Evolutionary conservation across 1,140 invertebrate genomes (phyloP).

Genomic region (Anoplolepis gracilipes): DNA sequence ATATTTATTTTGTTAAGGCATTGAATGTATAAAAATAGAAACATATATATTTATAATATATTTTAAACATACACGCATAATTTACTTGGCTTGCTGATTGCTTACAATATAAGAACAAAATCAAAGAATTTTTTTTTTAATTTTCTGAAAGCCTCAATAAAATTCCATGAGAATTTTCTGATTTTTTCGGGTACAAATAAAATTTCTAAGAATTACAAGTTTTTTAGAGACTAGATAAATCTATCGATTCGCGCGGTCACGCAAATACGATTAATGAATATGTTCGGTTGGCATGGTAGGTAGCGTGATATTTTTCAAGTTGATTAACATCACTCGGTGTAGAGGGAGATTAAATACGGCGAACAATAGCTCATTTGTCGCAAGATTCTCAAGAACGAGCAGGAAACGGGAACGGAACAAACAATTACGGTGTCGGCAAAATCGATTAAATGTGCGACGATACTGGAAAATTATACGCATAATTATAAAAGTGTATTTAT

Average conservation of each 20-base stretch:
- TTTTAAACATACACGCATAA: no score
- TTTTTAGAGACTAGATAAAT: no score
- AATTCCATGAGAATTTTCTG: no score
- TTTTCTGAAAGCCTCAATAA: no score
- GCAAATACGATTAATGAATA: constrained; percentile 22
- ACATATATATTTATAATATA: no score
- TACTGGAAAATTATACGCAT: background rate
- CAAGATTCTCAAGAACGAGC: background rate
- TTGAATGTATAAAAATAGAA: no score
- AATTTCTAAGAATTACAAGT: no score
- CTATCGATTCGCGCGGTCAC: background rate
- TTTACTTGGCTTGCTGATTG: no score
- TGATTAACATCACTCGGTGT: constrained; percentile 45
- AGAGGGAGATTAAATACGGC: background rate
- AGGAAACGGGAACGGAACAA: background rate
- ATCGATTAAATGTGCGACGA: background rate
- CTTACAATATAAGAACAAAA: no score
- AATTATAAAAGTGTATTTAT: background rate
- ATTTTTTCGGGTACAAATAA: no score
- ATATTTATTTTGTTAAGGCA: no score
- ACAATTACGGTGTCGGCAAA: background rate
- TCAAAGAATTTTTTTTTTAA: no score
- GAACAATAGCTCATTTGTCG: constrained; percentile 30
- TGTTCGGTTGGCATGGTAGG: background rate
- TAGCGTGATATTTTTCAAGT: constrained; percentile 38